Percentiles rank a stretch among this genome's conserved stretches.
These are phyloP conservation scores for Lasioglossum villosulum DNA, from an alignment of 2,888 invertebrate genomes.

Conservation along the genomic window DNA sequence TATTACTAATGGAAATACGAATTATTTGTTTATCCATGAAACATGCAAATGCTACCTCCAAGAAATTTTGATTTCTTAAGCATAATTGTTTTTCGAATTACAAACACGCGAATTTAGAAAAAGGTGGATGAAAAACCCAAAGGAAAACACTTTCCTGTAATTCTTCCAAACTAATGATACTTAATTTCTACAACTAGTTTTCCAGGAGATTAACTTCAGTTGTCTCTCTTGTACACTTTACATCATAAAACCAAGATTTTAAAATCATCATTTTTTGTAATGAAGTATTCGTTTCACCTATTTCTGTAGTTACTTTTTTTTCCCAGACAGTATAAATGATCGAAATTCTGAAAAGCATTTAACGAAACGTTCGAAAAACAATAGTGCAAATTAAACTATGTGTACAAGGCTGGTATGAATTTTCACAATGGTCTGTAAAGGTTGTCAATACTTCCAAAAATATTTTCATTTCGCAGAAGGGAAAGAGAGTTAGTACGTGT, in stretches of 20 bases:
- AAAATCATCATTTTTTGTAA: constrained; percentile 4
- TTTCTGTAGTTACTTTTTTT: neutral
- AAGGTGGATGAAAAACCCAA: constrained; percentile 18
- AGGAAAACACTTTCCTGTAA: constrained; percentile 22
- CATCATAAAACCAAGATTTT: constrained; percentile 7
- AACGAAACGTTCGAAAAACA: constrained; percentile 17
- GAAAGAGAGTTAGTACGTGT: constrained; percentile 35
- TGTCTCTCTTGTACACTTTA: constrained; percentile 8
- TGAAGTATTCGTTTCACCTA: constrained; percentile 11
- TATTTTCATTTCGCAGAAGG: neutral
- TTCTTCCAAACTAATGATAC: constrained; percentile 36
- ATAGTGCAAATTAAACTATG: constrained; percentile 21
- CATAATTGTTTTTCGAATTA: constrained; percentile 20
- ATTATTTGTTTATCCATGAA: constrained; percentile 22
- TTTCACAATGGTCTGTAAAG: constrained; percentile 9
- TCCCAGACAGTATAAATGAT: constrained; percentile 19
- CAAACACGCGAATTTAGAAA: neutral
- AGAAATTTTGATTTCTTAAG: constrained; percentile 29
- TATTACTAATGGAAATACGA: constrained; percentile 13
- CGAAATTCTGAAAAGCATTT: constrained; percentile 9
- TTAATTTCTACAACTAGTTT: constrained; percentile 18
- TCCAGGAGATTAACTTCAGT: constrained; percentile 5
- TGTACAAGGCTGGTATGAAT: constrained; percentile 7
- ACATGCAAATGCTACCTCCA: constrained; percentile 47
- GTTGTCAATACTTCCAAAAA: constrained; percentile 6